A percentile compares a stretch with the other conserved stretches of the same genome.
phyloP scores from a whole-genome alignment of 2,113 vertebrate species.

The Salminus brasiliensis region DNA sequence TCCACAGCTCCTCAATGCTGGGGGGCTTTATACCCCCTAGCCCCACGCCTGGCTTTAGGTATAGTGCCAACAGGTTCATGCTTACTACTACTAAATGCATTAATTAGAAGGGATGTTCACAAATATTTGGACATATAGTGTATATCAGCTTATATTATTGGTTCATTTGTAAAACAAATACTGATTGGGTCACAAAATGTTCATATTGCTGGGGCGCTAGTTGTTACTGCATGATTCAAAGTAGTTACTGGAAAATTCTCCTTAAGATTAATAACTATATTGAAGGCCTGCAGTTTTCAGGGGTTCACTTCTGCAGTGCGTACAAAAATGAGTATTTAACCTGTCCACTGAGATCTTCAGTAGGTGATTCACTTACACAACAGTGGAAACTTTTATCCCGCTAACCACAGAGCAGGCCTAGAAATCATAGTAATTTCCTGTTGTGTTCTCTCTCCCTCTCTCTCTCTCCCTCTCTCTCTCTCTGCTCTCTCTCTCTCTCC shows the following conservation, averaged over 20 bases:
- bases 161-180: too few species aligned
- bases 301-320: background rate
- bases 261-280: background rate
- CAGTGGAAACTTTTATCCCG: slow-evolving; percentile 10
- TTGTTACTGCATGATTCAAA: background rate
- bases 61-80: too few species aligned
- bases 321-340: background rate
- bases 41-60: too few species aligned
- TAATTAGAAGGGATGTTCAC: too few species aligned
- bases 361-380: slow-evolving; percentile 1
- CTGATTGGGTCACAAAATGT: too few species aligned
- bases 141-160: too few species aligned
- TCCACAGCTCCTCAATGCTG: too few species aligned
- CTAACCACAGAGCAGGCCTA: slow-evolving; percentile 13
- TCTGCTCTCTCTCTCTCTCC: background rate
- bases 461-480: background rate
- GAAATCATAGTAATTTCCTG: slow-evolving; percentile 6
- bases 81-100: too few species aligned
- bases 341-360: background rate
- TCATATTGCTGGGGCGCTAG: background rate
- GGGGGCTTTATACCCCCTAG: too few species aligned
- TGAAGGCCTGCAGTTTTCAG: background rate
- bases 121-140: too few species aligned
- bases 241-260: background rate
- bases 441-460: slow-evolving; percentile 9